A percentile compares a stretch with the other conserved stretches of the same genome.
phyloP scores from a whole-genome alignment of 2,113 vertebrate species.

The Mustelus asterias region DNA sequence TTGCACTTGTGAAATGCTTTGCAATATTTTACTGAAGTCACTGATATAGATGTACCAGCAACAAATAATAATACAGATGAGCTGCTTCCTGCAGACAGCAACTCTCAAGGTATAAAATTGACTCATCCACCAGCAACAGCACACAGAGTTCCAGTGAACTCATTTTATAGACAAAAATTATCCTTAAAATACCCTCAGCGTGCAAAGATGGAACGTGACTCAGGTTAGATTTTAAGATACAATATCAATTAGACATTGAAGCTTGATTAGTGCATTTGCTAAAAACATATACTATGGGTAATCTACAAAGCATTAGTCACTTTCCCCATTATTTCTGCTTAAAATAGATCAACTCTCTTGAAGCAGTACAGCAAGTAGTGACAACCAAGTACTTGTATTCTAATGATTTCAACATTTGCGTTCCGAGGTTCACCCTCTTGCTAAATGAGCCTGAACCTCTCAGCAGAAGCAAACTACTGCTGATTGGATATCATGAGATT shows the following conservation, averaged over 20 bases:
- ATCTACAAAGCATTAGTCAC: not conserved
- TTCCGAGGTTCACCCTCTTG: not conserved
- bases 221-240: not conserved
- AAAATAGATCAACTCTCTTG: not conserved
- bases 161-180: not conserved
- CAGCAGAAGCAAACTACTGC: not conserved
- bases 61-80: too few species aligned
- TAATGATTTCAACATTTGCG: not conserved
- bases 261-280: not conserved
- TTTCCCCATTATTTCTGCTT: not conserved
- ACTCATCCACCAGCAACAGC: not conserved
- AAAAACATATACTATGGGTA: not conserved
- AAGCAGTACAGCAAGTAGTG: not conserved
- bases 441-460: not conserved
- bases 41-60: too few species aligned
- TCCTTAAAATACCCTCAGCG: not conserved
- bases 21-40: too few species aligned
- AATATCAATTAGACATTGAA: not conserved
- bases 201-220: not conserved
- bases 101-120: not conserved
- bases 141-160: not conserved
- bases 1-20: too few species aligned
- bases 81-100: too few species aligned
- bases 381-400: not conserved
- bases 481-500: not conserved